Base-by-base conservation (phyloP, 2,888 invertebrate species). In the Automeris io region DNA sequence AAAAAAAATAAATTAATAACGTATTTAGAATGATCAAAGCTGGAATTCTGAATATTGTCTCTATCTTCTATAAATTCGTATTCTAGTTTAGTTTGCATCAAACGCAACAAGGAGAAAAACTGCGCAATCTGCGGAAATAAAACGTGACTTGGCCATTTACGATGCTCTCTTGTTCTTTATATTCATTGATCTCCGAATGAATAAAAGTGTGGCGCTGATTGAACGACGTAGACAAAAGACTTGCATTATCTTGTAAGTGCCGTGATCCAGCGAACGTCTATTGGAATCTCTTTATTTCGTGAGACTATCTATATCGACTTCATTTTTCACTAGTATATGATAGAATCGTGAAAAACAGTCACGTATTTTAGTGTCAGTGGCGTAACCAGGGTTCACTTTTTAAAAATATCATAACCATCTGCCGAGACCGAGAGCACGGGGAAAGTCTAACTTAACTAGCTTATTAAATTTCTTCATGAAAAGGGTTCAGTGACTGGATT, bases 281-380 rank as follows among this genome's bases (percentile, higher is more conserved):
- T 68, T 62, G 56, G 59, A 55, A 70, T 66, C 64, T 64, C 65
- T 66, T 67, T 64, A 63, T 70, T 66, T 69, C 61, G 60, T 53
- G 57, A 55, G 50, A 61, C 66, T 64, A 67, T n/a, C n/a, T n/a
- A n/a, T n/a, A n/a, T 70, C 65, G 51, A 54, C 52, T 40, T 67
- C 55, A 70, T 73, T 70, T 72, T 64, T 72, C 64, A 65, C 51
- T 53, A 58, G 47, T 51, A 50, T 53, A 46, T 47, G 49, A 47
- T 54, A 52, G 54, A 48, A 66, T 72, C 62, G 56, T 56, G 66
- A 61, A 76, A 72, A 71, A 66, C 66, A 65, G 76, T 75, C 76
- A 76, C 76, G 75, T 76, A 68, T 61, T 61, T 68, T 70, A 72
- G 70, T 70, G 67, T 65, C 69, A 54, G 70, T 70, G 68, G 65